These are phyloP conservation scores for Temnothorax unifasciatus DNA, from an alignment of 2,888 invertebrate species.

Conservation along the genomic window DNA sequence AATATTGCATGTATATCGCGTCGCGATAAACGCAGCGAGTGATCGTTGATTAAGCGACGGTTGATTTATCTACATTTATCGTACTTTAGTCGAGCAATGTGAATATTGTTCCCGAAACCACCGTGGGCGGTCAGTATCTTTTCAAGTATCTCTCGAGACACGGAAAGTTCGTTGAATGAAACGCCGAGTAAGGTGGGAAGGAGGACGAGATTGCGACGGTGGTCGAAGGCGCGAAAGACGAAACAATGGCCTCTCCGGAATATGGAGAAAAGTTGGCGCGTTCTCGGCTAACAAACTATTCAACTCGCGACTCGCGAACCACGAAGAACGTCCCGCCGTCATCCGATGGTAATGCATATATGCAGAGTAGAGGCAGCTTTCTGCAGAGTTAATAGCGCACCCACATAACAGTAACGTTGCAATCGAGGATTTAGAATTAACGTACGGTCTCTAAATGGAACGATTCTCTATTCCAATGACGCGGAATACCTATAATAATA, in stretches of 20 bases:
- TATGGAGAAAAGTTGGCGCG: constrained; percentile 45
- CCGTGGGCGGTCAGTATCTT: background rate
- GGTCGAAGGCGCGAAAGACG: constrained; percentile 19
- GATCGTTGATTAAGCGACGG: background rate
- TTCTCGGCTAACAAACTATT: constrained; percentile 76
- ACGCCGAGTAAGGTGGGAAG: background rate
- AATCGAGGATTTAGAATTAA: constrained; percentile 4
- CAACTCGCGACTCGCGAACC: constrained; percentile 46
- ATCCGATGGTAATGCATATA: constrained; percentile 24
- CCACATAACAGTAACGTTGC: background rate
- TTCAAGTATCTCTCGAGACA: background rate
- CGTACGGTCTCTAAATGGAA: background rate
- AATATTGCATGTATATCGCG: background rate
- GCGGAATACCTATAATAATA: background rate
- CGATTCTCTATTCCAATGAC: background rate
- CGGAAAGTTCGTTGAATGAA: constrained; percentile 21
- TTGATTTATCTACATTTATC: background rate
- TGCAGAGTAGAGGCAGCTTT: background rate
- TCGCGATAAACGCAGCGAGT: background rate
- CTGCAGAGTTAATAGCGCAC: background rate
- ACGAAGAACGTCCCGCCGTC: constrained; percentile 29
- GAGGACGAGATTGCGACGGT: background rate
- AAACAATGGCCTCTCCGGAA: constrained; percentile 56
- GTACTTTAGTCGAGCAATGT: background rate
- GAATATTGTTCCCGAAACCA: constrained; percentile 21